Base-by-base conservation (phyloP, 1,140 invertebrate species). In the Anthonomus grandis region DNA sequence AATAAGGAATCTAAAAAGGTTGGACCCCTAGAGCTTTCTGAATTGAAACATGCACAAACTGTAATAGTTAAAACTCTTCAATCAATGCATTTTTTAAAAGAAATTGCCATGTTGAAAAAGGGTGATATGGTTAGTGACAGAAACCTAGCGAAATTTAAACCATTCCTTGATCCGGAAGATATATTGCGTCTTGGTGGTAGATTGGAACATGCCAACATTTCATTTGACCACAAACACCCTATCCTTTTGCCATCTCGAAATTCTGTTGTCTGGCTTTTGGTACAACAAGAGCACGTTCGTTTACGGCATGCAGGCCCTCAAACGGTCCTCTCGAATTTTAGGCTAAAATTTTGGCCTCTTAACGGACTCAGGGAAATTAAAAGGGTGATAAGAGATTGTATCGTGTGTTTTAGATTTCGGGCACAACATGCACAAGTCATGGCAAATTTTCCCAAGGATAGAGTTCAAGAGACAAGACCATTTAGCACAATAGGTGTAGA, bases 171-270 rank as follows among this genome's bases (percentile, higher is more conserved):
- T 49, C 10, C 61, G 8, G 54, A 66, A 18, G 64, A 66, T 22
- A 10, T 78, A 1, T 47, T 79, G 4, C 59, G 71, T 52, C 74
- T 75, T n/a, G 74, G 73, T 10, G 74, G 76, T 6, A 52, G 75
- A 17, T 55, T 77, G 8, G 8, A 55, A 19, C 55, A 69, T 25
- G 58, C 75, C 1, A 39, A 66, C 12, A 46, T 75, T 1, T 24
- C 48, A 4, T 63, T 64, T 42, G 62, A 68, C 15, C 62, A 68
- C 23, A 74, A 72, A 54, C 73, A 77, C 63, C 76, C 74, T 0
- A 71, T 77, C 4, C 37, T 78, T 4, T 41, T 74, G 6, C 27
- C 45, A 8, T 21, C 10, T 19, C 36, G 34, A 21, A 6, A 36
- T 37, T 17, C 18, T 10, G 17, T 56, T 8, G 24, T 36, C 10